Evolutionary conservation across 2,113 vertebrate genomes (phyloP).

Genomic region (Oreocharis arfaki): DNA sequence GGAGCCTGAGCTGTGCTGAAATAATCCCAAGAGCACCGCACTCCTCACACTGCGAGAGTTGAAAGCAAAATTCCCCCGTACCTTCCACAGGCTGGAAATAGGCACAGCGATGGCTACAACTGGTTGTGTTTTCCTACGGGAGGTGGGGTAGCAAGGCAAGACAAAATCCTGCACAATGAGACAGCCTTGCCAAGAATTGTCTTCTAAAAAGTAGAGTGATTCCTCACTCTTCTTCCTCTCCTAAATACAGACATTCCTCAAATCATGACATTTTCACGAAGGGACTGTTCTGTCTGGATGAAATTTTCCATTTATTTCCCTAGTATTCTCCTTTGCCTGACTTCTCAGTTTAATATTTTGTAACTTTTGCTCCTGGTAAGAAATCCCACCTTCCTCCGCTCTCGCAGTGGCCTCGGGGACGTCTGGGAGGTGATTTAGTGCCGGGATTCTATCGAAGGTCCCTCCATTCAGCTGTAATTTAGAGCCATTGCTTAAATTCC

Average conservation of each 20-base stretch:
- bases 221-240: not conserved
- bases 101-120: not conserved
- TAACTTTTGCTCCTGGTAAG: not conserved
- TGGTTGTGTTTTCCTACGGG: not conserved
- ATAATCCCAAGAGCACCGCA: not conserved
- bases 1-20: not conserved
- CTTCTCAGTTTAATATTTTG: not conserved
- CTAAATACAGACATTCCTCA: not conserved
- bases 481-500: slow-evolving; percentile 67
- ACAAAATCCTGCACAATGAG: not conserved
- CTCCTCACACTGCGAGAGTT: not conserved
- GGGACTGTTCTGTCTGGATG: not conserved
- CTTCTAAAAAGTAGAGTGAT: not conserved
- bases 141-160: not conserved
- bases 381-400: not conserved
- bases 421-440: slow-evolving; percentile 63
- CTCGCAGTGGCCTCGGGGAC: not conserved
- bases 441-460: not conserved
- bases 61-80: not conserved
- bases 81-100: not conserved
- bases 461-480: slow-evolving; percentile 64
- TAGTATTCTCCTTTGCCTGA: not conserved
- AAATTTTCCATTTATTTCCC: not conserved
- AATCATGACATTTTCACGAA: not conserved
- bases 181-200: not conserved